phyloP scores from a whole-genome alignment of 2,888 invertebrate species.

The Aphelenchoides bicaudatus region DNA sequence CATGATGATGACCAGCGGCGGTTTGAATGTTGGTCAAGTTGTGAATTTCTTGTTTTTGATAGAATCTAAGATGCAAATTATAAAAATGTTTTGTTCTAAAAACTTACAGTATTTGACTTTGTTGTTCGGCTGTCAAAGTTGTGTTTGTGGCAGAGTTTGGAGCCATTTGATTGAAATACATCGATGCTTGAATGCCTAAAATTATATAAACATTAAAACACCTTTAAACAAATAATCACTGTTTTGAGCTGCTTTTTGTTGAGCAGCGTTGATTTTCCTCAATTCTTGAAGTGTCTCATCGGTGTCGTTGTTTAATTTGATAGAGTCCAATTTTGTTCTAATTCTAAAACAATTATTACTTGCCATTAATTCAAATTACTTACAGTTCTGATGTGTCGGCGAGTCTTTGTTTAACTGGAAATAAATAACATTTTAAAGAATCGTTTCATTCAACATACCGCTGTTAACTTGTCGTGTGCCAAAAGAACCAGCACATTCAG shows the following conservation, averaged over 20 bases:
- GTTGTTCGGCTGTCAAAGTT: slow-evolving; percentile 6
- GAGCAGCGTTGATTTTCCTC: not conserved
- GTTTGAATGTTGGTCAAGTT: slow-evolving; percentile 4
- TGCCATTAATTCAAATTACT: no score
- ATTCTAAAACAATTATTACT: no score
- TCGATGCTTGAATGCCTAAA: slow-evolving; percentile 7
- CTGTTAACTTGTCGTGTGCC: no score
- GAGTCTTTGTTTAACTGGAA: slow-evolving; percentile 27
- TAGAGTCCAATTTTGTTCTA: slow-evolving; percentile 19
- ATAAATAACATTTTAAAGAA: not conserved
- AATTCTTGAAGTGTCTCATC: slow-evolving; percentile 21
- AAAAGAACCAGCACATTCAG: not conserved
- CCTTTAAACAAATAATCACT: not conserved
- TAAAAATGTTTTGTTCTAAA: no score
- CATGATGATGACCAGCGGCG: slow-evolving; percentile 13
- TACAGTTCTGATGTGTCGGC: slow-evolving; percentile 25
- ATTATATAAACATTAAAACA: not conserved
- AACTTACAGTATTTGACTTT: no score
- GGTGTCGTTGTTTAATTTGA: slow-evolving; percentile 19
- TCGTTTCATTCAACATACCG: not conserved
- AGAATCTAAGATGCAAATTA: no score
- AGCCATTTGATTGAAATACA: not conserved
- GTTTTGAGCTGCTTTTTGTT: slow-evolving; percentile 5
- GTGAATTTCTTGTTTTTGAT: slow-evolving; percentile 9
- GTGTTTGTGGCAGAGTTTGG: not conserved